Evolutionary conservation across 2,797 vertebrate species (phyloP).

Genomic region (Etheostoma perlongum): DNA sequence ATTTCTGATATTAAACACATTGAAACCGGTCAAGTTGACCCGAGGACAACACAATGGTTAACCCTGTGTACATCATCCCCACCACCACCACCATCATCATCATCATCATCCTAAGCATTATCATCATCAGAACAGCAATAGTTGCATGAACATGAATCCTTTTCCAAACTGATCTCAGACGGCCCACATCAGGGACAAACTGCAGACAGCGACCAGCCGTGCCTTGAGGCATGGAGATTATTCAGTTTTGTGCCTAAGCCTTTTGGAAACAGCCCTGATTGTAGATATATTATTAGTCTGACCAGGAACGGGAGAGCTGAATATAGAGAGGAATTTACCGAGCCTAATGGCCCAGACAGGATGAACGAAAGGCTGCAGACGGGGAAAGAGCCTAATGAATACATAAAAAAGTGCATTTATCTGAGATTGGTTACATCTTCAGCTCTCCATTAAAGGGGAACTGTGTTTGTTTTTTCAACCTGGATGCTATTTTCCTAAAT

Average conservation of each 20-base stretch:
- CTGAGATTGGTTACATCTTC: slow-evolving; percentile 48
- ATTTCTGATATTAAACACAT: too few relatives aligned
- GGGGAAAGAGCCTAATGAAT: slow-evolving; percentile 46
- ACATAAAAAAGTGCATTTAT: slow-evolving; percentile 51
- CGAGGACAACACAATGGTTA: too few relatives aligned
- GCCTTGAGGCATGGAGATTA: slow-evolving; percentile 56
- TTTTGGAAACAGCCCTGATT: slow-evolving; percentile 55
- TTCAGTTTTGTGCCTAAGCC: slow-evolving; percentile 62
- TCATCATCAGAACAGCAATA: slow-evolving; percentile 2
- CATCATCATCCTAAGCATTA: slow-evolving; percentile 1
- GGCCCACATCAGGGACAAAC: slow-evolving; percentile 47
- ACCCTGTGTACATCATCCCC: too few relatives aligned
- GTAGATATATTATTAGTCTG: slow-evolving; percentile 72
- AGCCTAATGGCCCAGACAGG: slow-evolving; percentile 76
- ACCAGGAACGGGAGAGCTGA: slow-evolving; percentile 53
- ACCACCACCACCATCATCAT: background rate
- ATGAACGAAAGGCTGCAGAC: slow-evolving; percentile 61
- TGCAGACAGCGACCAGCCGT: slow-evolving; percentile 58
- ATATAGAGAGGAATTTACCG: slow-evolving; percentile 74
- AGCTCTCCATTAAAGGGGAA: slow-evolving; percentile 43
- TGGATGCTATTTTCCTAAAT: too few relatives aligned
- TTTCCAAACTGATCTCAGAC: slow-evolving; percentile 19
- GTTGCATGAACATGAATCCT: slow-evolving; percentile 22
- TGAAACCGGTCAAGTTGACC: too few relatives aligned
- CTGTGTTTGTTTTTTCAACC: too few relatives aligned